Percentiles rank a stretch among this genome's conserved stretches.
Conservation (phyloP, 2,888 invertebrate genomes). For the Pyrrhia umbra region DNA sequence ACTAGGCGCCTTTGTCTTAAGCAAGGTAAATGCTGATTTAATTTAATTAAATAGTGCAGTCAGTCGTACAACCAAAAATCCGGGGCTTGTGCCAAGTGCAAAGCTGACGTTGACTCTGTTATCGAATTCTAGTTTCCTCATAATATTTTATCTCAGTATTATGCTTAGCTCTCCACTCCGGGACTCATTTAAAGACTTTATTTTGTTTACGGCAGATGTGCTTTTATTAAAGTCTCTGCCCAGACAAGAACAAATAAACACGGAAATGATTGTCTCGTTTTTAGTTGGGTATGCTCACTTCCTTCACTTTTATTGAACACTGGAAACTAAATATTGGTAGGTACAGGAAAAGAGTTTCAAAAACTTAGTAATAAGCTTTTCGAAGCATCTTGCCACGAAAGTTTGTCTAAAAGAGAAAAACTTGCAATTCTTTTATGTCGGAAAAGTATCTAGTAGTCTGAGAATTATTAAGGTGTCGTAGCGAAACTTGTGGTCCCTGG, state of each 20-base stretch:
- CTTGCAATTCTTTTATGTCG: slow-evolving; percentile 21
- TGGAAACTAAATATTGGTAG: slow-evolving; percentile 12
- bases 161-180: slow-evolving; percentile 15
- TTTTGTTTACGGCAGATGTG: slow-evolving; percentile 27
- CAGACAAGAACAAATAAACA: slow-evolving; percentile 43
- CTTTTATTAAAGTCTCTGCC: slow-evolving; percentile 45
- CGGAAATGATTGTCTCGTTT: slow-evolving; percentile 26
- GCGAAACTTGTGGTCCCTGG: slow-evolving; percentile 17
- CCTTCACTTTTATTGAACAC: slow-evolving; percentile 37
- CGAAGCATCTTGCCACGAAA: slow-evolving; percentile 43
- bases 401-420: slow-evolving; percentile 42
- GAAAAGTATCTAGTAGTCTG: slow-evolving; percentile 10
- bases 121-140: slow-evolving; percentile 12
- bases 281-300: slow-evolving; percentile 19
- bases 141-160: slow-evolving; percentile 32
- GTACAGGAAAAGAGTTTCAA: slow-evolving; percentile 30
- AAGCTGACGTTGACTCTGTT: background rate
- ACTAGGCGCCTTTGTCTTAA: background rate
- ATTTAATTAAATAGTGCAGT: slow-evolving; percentile 23
- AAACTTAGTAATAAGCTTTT: slow-evolving; percentile 56
- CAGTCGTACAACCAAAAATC: background rate
- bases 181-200: slow-evolving; percentile 23
- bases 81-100: background rate
- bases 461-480: slow-evolving; percentile 14
- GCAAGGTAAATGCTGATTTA: slow-evolving; percentile 17